These are phyloP conservation scores for Percina caprodes DNA, from an alignment of 2,113 vertebrate genomes.

Conservation along the genomic window DNA sequence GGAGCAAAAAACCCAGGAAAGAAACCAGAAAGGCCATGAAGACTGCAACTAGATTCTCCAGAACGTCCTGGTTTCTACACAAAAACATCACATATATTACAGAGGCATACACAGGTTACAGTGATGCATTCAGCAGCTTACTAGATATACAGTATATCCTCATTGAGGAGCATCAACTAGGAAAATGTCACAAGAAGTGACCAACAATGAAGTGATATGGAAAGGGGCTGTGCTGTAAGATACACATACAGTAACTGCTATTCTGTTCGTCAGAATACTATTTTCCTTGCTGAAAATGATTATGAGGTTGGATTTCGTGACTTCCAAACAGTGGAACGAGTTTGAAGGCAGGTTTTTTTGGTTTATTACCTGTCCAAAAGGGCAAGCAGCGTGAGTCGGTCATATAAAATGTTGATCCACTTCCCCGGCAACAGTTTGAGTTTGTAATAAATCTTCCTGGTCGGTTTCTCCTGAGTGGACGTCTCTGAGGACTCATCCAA, in stretches of 20 bases:
- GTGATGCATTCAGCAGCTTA: too few species aligned
- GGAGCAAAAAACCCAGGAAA: constrained; percentile 93
- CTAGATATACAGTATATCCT: too few species aligned
- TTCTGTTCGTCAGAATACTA: too few species aligned
- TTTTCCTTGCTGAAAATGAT: background rate
- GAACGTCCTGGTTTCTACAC: constrained; percentile 85
- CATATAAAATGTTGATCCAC: constrained; percentile 95
- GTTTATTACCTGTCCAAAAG: constrained; percentile 91
- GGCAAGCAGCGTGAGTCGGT: constrained; percentile 92
- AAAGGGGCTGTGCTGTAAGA: background rate
- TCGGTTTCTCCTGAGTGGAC: constrained; percentile 89
- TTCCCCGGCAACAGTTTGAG: constrained; percentile 94
- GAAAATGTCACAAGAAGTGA: background rate
- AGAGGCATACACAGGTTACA: background rate
- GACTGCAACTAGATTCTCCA: constrained; percentile 90
- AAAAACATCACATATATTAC: constrained; percentile 6
- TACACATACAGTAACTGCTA: too few species aligned
- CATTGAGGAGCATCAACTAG: background rate
- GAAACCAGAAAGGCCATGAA: constrained; percentile 93
- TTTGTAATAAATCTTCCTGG: constrained; percentile 92
- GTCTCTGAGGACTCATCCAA: constrained; percentile 90
- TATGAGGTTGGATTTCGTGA: background rate
- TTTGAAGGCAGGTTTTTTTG: background rate
- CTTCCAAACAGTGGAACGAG: background rate
- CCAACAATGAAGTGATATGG: background rate